A percentile compares a stretch with the other conserved stretches of the same genome.
These are phyloP conservation scores for Bimastos eiseni DNA, from an alignment of 2,888 invertebrate species.

Conservation along the genomic window DNA sequence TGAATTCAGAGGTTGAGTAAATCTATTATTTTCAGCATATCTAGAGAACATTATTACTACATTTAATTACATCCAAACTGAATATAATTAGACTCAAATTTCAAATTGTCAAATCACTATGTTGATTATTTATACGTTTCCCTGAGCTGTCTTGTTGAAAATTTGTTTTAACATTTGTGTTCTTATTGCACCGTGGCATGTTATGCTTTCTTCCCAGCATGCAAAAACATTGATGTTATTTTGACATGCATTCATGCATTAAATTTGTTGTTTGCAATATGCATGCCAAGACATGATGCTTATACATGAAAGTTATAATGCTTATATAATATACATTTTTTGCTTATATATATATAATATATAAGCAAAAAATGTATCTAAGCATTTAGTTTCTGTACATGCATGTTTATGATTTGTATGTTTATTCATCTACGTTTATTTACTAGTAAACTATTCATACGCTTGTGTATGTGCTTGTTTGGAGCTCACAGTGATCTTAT, in stretches of 20 bases:
- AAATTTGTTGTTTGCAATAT: not conserved
- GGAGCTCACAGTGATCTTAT: not conserved
- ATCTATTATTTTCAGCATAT: not conserved
- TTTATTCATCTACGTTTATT: too few relatives aligned
- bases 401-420: not conserved
- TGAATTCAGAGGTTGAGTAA: not conserved
- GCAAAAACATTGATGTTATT: not conserved
- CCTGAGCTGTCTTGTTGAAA: too few relatives aligned
- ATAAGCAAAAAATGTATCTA: not conserved
- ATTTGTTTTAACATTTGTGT: too few relatives aligned
- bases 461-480: not conserved
- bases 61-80: not conserved
- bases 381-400: not conserved
- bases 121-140: not conserved
- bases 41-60: not conserved
- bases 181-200: not conserved
- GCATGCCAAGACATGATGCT: not conserved
- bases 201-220: constrained; percentile 2
- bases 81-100: not conserved
- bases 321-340: too few relatives aligned
- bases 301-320: not conserved
- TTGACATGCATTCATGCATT: not conserved
- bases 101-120: not conserved
- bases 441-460: too few relatives aligned
- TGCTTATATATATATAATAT: too few relatives aligned